phyloP scores from a whole-genome alignment of 2,113 vertebrate species.

The Chaetodon auriga region DNA sequence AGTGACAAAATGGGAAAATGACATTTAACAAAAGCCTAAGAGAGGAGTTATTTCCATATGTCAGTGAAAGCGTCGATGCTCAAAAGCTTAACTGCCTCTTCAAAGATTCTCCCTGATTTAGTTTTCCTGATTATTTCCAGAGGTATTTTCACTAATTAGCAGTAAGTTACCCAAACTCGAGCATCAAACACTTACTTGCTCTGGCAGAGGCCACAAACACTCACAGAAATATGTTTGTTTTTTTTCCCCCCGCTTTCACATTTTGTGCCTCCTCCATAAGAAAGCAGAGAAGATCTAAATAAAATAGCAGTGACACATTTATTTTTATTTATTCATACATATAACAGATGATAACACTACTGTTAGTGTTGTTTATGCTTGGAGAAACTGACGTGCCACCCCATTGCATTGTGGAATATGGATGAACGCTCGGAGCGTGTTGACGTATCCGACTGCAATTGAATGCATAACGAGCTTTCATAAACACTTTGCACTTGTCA shows the following conservation, averaged over 20 bases:
- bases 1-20: not conserved
- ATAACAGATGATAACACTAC: conserved; percentile 18
- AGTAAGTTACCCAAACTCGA: conserved; percentile 7
- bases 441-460: conserved; percentile 62
- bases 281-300: conserved; percentile 9
- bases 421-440: conserved; percentile 69
- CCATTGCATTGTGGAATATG: conserved; percentile 65
- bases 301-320: conserved; percentile 19
- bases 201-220: conserved; percentile 38
- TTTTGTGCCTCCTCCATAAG: not conserved
- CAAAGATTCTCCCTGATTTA: conserved; percentile 2
- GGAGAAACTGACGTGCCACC: conserved; percentile 41
- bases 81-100: not conserved
- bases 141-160: conserved; percentile 38
- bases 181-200: conserved; percentile 26
- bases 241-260: not conserved
- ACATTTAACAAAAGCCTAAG: conserved; percentile 44
- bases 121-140: conserved; percentile 26
- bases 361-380: conserved; percentile 43
- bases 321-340: conserved; percentile 35
- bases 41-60: conserved; percentile 29
- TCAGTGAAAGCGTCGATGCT: conserved; percentile 7
- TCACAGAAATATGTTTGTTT: not conserved
- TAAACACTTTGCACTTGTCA: conserved; percentile 78
- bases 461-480: conserved; percentile 74